phyloP scores from a whole-genome alignment of 1,140 invertebrate genomes.

The Cydia strobilella region DNA sequence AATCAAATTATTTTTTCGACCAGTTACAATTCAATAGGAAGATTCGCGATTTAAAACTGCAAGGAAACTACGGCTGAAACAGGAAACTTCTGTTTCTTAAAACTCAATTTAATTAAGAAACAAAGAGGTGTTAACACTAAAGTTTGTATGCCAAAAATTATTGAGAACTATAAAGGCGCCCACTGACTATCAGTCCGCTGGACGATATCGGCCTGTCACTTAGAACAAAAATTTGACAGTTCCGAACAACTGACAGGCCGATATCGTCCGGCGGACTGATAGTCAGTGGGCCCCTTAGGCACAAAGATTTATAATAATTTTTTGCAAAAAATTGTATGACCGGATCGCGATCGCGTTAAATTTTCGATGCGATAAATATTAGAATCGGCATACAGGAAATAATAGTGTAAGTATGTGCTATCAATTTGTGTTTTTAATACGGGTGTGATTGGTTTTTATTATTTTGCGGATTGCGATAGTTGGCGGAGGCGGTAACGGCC shows the following conservation, averaged over 20 bases:
- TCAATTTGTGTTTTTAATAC: constrained; percentile 25
- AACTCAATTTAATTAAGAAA: no score
- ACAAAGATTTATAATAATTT: no score
- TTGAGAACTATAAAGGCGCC: no score
- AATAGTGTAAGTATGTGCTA: constrained; percentile 26
- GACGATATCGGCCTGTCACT: no score
- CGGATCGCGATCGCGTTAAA: background rate
- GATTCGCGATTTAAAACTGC: background rate
- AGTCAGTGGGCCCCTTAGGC: no score
- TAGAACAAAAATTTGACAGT: no score
- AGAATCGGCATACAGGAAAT: constrained; percentile 23
- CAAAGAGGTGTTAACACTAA: background rate
- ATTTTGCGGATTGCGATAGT: constrained; percentile 15
- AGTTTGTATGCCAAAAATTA: background rate
- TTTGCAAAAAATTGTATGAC: no score
- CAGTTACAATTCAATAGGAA: background rate
- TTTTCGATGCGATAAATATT: background rate
- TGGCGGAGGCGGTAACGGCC: constrained; percentile 23
- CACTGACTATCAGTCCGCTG: no score
- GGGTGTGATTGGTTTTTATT: constrained; percentile 30
- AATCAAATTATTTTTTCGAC: constrained; percentile 24
- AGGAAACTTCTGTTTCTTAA: background rate
- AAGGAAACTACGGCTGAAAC: background rate
- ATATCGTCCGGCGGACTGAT: no score
- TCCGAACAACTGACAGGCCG: no score